phyloP scores from a whole-genome alignment of 1,140 invertebrate species.

The Drosophila prosaltans region DNA sequence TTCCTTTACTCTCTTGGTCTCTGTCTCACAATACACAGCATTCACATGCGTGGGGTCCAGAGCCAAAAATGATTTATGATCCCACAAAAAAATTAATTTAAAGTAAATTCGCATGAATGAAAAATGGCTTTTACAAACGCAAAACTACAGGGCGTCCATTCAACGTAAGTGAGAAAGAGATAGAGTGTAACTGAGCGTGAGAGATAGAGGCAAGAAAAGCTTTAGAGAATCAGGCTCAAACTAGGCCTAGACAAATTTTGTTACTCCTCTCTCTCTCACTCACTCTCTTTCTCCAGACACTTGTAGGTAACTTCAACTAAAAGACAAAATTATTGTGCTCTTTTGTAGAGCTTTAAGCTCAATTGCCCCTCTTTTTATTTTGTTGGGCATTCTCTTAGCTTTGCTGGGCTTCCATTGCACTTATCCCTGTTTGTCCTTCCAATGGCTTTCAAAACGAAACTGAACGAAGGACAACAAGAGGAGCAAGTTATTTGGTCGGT shows the following conservation, averaged over 20 bases:
- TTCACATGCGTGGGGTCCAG: slow-evolving; percentile 61
- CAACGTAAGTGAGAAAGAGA: slow-evolving; percentile 16
- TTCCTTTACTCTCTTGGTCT: background rate
- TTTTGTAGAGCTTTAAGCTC: slow-evolving; percentile 58
- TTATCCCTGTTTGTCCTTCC: slow-evolving; percentile 73
- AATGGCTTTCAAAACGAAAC: slow-evolving; percentile 70
- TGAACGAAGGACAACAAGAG: slow-evolving; percentile 51
- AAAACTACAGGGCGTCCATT: slow-evolving; percentile 69
- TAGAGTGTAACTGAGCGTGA: background rate
- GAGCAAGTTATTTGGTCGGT: slow-evolving; percentile 51
- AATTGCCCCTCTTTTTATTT: background rate
- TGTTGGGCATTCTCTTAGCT: slow-evolving; percentile 6
- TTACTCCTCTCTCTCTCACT: background rate
- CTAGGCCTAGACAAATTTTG: slow-evolving; percentile 18
- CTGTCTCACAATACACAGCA: slow-evolving; percentile 12
- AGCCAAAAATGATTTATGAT: slow-evolving; percentile 81
- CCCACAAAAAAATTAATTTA: slow-evolving; percentile 82
- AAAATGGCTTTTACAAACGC: slow-evolving; percentile 81
- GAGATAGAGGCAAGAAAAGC: background rate
- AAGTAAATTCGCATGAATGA: slow-evolving; percentile 83
- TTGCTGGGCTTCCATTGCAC: slow-evolving; percentile 64
- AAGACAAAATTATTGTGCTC: slow-evolving; percentile 9
- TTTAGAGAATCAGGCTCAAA: slow-evolving; percentile 26
- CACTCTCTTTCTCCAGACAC: slow-evolving; percentile 53
- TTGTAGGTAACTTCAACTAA: slow-evolving; percentile 52